Evolutionary conservation across 1,140 invertebrate species (phyloP), one percentile per base, ranked within the genome.

Genomic region (Drosophila navojoa): DNA sequence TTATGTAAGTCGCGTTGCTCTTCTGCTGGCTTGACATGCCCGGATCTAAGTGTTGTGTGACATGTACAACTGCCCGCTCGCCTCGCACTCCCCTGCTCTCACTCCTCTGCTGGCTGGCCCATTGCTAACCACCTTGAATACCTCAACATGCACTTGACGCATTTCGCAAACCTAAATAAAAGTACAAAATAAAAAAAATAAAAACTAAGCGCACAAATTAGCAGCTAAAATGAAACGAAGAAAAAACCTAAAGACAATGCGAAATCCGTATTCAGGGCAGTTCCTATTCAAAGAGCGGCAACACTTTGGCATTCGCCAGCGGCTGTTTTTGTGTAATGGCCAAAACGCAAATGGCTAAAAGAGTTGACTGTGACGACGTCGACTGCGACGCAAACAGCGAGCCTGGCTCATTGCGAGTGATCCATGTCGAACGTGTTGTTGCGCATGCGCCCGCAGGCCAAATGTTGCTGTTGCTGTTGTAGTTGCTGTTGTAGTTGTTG

Each of bases 261-360:
- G 82, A 86, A 87, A 86, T 86, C 79, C 82, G 82, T 86, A 86
- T 86, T 86, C 82, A 86, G 82, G 82, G 82, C 82, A 86, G 82
- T 82, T 87, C 79, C 82, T 87, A 40, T 53, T 74, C 66, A 62
- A 70, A 57, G 76, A 71, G 72, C 74, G 74, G 68, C 81, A 50
- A 87, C 78, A 82, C 82, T 87, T 86, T 82, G 81, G 81, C 81
- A 87, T 86, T 87, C 81, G 82, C 60, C 59, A 84, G 74, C 71
- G 71, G 78, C 82, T 81, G 35, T 38, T 44, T 82, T 85, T 82
- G 84, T 86, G 82, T 86, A 86, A 87, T 87, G 81, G 70, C 76
- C 78, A 81, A 86, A 85, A 77, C 64, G 68, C 79, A 86, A 86
- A 86, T 86, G 82, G 82, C 82, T 79, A 71, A 86, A 78, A 81